Conservation (phyloP, 2,113 vertebrate species). For the Labeo catla region DNA sequence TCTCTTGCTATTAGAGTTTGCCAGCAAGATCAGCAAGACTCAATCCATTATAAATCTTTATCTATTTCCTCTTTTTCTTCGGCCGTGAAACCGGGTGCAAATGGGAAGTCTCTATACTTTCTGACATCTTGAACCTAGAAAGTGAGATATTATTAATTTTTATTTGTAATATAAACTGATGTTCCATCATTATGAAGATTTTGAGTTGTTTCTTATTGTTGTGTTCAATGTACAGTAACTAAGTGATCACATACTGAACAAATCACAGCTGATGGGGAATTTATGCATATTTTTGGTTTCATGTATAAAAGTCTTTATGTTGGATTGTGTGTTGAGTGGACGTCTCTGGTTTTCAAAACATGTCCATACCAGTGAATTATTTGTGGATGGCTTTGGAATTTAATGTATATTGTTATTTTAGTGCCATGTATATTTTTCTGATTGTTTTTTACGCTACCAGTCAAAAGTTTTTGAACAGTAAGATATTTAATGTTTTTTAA, state of each 20-base stretch:
- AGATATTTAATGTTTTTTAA: no score
- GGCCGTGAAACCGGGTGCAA: slow-evolving; percentile 68
- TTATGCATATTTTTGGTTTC: neutral
- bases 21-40: slow-evolving; percentile 56
- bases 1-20: slow-evolving; percentile 32
- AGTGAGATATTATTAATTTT: slow-evolving; percentile 67
- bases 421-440: neutral
- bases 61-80: slow-evolving; percentile 75
- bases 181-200: neutral
- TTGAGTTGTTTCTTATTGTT: neutral
- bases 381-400: neutral
- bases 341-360: neutral
- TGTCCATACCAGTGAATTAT: neutral
- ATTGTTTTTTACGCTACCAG: neutral
- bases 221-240: neutral
- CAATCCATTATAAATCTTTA: slow-evolving; percentile 69
- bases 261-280: neutral
- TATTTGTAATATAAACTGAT: slow-evolving; percentile 1
- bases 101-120: slow-evolving; percentile 63
- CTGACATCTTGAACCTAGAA: slow-evolving; percentile 44
- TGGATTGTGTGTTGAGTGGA: neutral
- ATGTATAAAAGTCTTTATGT: neutral
- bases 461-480: no score
- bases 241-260: neutral
- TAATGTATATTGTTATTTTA: neutral